Base-by-base conservation (phyloP, 2,888 invertebrate species). In the Calephelis perditalis region DNA sequence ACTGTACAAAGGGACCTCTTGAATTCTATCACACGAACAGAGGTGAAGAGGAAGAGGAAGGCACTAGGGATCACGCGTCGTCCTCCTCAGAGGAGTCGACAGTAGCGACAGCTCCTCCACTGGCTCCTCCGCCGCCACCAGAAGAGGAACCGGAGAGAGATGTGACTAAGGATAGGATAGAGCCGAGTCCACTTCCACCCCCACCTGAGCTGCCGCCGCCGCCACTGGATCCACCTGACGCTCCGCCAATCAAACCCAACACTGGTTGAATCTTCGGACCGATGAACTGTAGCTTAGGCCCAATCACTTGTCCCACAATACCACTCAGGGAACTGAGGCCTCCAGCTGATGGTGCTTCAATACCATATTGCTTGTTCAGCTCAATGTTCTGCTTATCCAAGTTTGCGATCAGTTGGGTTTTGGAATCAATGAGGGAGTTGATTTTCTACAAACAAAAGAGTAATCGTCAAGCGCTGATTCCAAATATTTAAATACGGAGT, bases 341-440 rank as follows among this genome's bases (percentile, higher is more conserved):
- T 57, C 92, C 92, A 60, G 91, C 91, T 57, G 91, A 86, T n/a
- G 94, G 94, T 10, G 92, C 73, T 72, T 93, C 93, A 73, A 96
- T 96, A 57, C 94, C 94, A 76, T 93, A 94, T 72, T 94, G 94
- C 68, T 92, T 93, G 82, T 96, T 96, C 81, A 96, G 94, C 72
- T 92, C 94, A 70, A 95, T 93, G 83, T 96, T 96, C 68, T 93
- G 83, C 59, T 91, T 92, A 82, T 96, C 96, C 76, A 96, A 82
- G 58, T 92, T 92, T 61, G 92, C 91, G 63, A 96, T 91, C 71
- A 94, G 92, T 44, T 92, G 92, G 47, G 95, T 96, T 85, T 96
- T 96, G 58, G 95, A 93, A 75, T 96, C 96, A 84, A 96, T 92
- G 82, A 96, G 92, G 67, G 94, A 93, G 87, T 96, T 95, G 89